Percentiles rank a stretch among this genome's conserved stretches.
These are phyloP conservation scores for Siniperca scherzeri DNA, from an alignment of 2,797 vertebrate genomes.

Conservation along the genomic window DNA sequence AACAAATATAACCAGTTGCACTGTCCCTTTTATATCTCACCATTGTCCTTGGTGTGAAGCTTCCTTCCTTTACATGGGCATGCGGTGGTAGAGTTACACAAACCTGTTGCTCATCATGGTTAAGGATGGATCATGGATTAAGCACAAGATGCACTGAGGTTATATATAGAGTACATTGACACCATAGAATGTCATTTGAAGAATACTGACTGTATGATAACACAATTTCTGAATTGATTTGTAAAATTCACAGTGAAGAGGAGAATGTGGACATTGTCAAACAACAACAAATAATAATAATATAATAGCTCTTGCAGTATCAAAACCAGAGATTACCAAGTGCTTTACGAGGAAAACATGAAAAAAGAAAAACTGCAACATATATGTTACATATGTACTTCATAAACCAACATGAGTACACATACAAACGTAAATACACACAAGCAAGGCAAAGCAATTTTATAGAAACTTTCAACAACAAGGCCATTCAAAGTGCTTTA, in stretches of 20 bases:
- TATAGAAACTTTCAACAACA: not conserved
- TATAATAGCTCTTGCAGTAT: not conserved
- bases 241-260: too few relatives aligned
- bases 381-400: too few relatives aligned
- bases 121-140: slow-evolving; percentile 50
- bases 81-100: slow-evolving; percentile 45
- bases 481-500: not conserved
- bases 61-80: slow-evolving; percentile 61
- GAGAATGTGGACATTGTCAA: not conserved
- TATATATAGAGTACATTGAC: slow-evolving; percentile 20
- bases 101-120: slow-evolving; percentile 46
- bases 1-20: slow-evolving; percentile 10
- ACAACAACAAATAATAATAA: not conserved
- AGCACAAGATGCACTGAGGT: slow-evolving; percentile 26
- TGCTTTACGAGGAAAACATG: not conserved
- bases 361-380: not conserved
- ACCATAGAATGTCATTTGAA: not conserved
- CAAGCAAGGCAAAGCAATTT: not conserved
- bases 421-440: not conserved
- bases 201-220: not conserved
- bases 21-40: slow-evolving; percentile 57
- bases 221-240: not conserved
- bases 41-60: slow-evolving; percentile 61
- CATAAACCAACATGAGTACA: not conserved
- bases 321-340: not conserved